A percentile compares a stretch with the other conserved stretches of the same genome.
Evolutionary conservation across 2,888 invertebrate species (phyloP).

Genomic region (Stenodema calcarata): DNA sequence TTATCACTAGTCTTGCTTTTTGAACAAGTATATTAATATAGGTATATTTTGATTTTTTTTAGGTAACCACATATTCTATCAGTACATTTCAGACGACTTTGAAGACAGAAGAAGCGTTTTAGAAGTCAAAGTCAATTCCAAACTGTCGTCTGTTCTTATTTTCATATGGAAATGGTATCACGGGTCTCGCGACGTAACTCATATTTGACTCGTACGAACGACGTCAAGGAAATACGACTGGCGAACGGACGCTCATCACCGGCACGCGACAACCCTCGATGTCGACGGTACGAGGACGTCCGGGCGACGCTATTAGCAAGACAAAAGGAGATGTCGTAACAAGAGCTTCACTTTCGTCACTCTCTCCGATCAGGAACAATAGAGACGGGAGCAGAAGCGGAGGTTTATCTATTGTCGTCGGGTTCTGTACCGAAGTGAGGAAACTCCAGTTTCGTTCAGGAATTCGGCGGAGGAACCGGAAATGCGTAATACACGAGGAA

Average conservation of each 20-base stretch:
- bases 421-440: neutral
- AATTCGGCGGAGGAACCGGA: neutral
- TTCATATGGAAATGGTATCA: neutral
- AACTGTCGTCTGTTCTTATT: neutral
- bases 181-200: neutral
- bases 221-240: neutral
- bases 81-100: too few species aligned
- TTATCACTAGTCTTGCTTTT: too few species aligned
- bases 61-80: too few species aligned
- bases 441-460: neutral
- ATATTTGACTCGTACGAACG: neutral
- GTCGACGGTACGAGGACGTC: neutral
- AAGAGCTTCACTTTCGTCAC: neutral
- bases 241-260: neutral
- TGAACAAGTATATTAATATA: too few species aligned
- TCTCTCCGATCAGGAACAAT: conserved; percentile 4
- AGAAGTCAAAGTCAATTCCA: too few species aligned
- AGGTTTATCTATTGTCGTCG: neutral
- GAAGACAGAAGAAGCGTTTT: too few species aligned
- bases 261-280: neutral
- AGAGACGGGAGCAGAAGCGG: neutral
- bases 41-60: too few species aligned
- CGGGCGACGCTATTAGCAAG: conserved; percentile 8
- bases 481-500: neutral
- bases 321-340: conserved; percentile 1